These are phyloP conservation scores for Apamea anceps DNA, from an alignment of 2,888 invertebrate genomes.

Conservation along the genomic window DNA sequence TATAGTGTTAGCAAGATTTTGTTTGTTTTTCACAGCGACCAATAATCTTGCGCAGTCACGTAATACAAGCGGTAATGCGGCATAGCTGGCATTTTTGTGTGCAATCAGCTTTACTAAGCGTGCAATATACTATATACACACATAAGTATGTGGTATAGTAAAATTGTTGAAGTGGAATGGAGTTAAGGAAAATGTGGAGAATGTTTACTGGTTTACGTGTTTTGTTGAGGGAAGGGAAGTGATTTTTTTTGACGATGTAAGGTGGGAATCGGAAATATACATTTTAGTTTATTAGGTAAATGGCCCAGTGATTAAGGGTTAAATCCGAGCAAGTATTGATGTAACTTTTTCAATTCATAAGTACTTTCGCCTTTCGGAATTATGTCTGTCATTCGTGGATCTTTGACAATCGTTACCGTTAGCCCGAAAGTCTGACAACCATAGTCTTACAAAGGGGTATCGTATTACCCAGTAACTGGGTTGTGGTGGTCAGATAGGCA, in stretches of 20 bases:
- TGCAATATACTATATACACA: slow-evolving; percentile 13
- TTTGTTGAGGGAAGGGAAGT: neutral
- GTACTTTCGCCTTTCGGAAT: no score
- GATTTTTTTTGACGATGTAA: neutral
- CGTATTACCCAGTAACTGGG: no score
- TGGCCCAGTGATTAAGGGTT: no score
- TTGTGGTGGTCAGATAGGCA: no score
- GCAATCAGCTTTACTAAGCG: slow-evolving; percentile 34
- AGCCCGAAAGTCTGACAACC: no score
- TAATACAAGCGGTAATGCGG: slow-evolving; percentile 22
- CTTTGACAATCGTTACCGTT: no score
- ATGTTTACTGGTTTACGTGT: slow-evolving; percentile 10
- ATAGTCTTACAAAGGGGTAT: no score
- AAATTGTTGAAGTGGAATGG: slow-evolving; percentile 25
- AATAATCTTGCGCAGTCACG: slow-evolving; percentile 38
- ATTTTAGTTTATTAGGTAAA: neutral
- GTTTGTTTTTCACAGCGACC: slow-evolving; percentile 31
- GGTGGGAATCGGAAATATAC: neutral
- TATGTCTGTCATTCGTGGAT: no score
- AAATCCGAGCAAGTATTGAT: no score
- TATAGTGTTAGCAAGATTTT: slow-evolving; percentile 5
- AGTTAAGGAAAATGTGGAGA: slow-evolving; percentile 26
- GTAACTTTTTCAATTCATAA: no score
- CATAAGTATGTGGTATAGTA: slow-evolving; percentile 5
- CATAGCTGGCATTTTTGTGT: slow-evolving; percentile 44